Percentiles rank a stretch among this genome's conserved stretches.
phyloP scores from a whole-genome alignment of 2,888 invertebrate species.

The Chrysolina oricalcia region DNA sequence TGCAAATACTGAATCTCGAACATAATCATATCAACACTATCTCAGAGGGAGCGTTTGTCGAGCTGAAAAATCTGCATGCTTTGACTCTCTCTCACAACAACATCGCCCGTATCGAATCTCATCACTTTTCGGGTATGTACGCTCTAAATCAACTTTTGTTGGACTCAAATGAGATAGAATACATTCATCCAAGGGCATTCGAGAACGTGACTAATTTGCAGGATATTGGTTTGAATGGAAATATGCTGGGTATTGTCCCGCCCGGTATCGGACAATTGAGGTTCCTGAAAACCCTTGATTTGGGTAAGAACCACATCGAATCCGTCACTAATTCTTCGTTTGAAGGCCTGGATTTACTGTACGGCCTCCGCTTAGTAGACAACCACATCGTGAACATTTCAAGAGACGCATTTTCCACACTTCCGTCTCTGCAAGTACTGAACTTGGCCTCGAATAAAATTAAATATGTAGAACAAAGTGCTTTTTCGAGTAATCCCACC shows the following conservation, averaged over 20 bases:
- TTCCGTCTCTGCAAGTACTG: slow-evolving; percentile 83
- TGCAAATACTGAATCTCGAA: slow-evolving; percentile 84
- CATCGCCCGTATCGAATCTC: slow-evolving; percentile 79
- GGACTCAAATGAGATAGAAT: slow-evolving; percentile 82
- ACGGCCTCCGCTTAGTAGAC: slow-evolving; percentile 84
- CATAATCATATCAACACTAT: slow-evolving; percentile 81
- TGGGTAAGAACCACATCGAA: slow-evolving; percentile 87
- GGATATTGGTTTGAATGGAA: slow-evolving; percentile 84
- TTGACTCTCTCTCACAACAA: slow-evolving; percentile 83
- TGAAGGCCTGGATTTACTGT: slow-evolving; percentile 82
- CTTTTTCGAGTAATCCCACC: slow-evolving; percentile 83
- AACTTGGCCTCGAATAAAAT: slow-evolving; percentile 88
- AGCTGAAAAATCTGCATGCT: slow-evolving; percentile 85
- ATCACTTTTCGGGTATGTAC: slow-evolving; percentile 82
- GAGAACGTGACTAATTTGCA: slow-evolving; percentile 85
- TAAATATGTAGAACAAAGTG: slow-evolving; percentile 83
- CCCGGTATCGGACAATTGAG: slow-evolving; percentile 81
- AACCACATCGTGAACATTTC: slow-evolving; percentile 86
- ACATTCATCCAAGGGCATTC: slow-evolving; percentile 81
- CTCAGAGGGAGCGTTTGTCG: slow-evolving; percentile 83
- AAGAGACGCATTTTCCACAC: slow-evolving; percentile 81
- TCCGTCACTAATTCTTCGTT: slow-evolving; percentile 82
- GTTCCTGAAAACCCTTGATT: slow-evolving; percentile 84
- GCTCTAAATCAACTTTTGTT: slow-evolving; percentile 83
- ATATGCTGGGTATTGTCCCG: slow-evolving; percentile 81